phyloP scores from a whole-genome alignment of 2,797 vertebrate genomes.

The Brachyalestes nurse region DNA sequence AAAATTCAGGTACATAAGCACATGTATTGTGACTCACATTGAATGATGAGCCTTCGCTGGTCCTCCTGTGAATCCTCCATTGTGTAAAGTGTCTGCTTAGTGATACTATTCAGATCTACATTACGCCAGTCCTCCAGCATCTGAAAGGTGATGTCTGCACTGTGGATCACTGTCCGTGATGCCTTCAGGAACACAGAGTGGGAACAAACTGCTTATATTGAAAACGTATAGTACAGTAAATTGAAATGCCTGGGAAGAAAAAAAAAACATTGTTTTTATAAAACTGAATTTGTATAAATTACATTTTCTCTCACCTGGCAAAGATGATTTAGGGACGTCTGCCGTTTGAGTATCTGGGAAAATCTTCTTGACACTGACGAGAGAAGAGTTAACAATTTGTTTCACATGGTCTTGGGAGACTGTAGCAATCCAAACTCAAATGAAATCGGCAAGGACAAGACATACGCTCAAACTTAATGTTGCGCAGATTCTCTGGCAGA shows the following conservation, averaged over 20 bases:
- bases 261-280: neutral
- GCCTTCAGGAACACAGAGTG: slow-evolving; percentile 78
- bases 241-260: too few relatives aligned
- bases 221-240: neutral
- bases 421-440: neutral
- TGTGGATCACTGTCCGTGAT: slow-evolving; percentile 98
- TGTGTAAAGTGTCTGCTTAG: slow-evolving; percentile 98
- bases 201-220: neutral
- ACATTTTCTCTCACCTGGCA: slow-evolving; percentile 86
- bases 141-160: slow-evolving; percentile 98
- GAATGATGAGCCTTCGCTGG: slow-evolving; percentile 93
- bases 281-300: slow-evolving; percentile 9
- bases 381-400: slow-evolving; percentile 16
- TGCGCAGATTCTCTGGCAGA: slow-evolving; percentile 96
- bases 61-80: slow-evolving; percentile 98
- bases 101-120: slow-evolving; percentile 99
- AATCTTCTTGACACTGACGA: slow-evolving; percentile 96
- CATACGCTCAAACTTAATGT: slow-evolving; percentile 97
- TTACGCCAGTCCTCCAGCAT: slow-evolving; percentile 99
- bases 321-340: slow-evolving; percentile 98
- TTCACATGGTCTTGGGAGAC: neutral
- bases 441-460: slow-evolving; percentile 34
- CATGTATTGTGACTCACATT: slow-evolving; percentile 75
- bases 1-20: too few relatives aligned
- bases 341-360: slow-evolving; percentile 96